phyloP scores from a whole-genome alignment of 2,113 vertebrate species.

The Osmerus eperlanus region DNA sequence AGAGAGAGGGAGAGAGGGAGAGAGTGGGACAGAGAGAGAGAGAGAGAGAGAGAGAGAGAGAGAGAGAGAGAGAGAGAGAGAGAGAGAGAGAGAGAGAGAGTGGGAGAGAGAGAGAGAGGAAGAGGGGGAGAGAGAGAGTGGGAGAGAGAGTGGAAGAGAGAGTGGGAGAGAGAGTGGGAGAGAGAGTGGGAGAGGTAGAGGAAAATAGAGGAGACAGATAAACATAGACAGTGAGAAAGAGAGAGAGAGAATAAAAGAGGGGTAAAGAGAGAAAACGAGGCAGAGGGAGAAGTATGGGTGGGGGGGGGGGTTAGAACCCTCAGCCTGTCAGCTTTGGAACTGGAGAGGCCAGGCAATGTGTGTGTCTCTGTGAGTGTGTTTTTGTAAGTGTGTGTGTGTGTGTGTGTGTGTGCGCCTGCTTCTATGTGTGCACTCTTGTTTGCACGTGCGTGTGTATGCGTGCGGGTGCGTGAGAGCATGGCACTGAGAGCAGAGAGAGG shows the following conservation, averaged over 20 bases:
- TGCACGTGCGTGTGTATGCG: neutral
- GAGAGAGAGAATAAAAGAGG: slow-evolving; percentile 38
- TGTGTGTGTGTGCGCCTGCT: neutral
- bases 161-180: neutral
- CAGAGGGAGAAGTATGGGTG: neutral
- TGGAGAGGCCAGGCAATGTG: slow-evolving; percentile 4
- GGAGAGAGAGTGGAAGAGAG: too few relatives aligned
- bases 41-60: too few relatives aligned
- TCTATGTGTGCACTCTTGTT: too few relatives aligned
- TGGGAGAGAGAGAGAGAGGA: neutral
- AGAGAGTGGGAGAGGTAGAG: neutral
- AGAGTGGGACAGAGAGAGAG: neutral
- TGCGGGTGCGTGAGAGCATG: neutral
- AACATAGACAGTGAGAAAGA: slow-evolving; percentile 6
- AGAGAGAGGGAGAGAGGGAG: slow-evolving; percentile 10
- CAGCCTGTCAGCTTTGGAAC: slow-evolving; percentile 10
- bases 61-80: too few relatives aligned
- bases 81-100: neutral
- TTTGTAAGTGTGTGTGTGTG: neutral
- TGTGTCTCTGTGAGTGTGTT: neutral
- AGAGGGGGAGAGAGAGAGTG: neutral
- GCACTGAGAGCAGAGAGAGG: neutral
- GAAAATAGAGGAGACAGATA: neutral
- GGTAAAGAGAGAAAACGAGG: slow-evolving; percentile 40
- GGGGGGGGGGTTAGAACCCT: neutral